phyloP scores from a whole-genome alignment of 2,113 vertebrate genomes.

The Chauna torquata region DNA sequence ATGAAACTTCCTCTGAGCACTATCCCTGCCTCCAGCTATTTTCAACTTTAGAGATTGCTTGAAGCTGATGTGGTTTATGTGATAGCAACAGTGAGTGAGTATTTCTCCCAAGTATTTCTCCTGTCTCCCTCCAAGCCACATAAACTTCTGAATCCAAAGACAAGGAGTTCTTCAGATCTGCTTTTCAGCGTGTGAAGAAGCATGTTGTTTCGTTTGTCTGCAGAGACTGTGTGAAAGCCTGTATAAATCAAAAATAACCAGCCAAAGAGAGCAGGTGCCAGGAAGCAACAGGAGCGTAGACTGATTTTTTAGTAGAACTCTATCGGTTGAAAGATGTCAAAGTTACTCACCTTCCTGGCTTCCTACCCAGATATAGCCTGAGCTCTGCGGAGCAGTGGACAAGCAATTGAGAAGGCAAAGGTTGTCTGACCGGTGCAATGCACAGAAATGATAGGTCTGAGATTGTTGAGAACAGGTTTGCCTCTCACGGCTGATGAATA shows the following conservation, averaged over 20 bases:
- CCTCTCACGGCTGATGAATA: not conserved
- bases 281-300: not conserved
- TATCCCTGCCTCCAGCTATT: not conserved
- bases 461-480: not conserved
- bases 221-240: not conserved
- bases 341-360: not conserved
- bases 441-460: not conserved
- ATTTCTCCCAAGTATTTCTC: not conserved
- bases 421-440: rapidly evolving
- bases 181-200: not conserved
- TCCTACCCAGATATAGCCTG: not conserved
- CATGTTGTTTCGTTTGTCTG: rapidly evolving
- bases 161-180: not conserved
- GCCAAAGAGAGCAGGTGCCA: not conserved
- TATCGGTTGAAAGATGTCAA: not conserved
- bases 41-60: not conserved
- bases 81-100: not conserved
- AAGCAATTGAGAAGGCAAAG: not conserved
- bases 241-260: not conserved
- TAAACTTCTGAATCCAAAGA: not conserved
- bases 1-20: not conserved
- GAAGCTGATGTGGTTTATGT: not conserved
- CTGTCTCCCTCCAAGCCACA: not conserved
- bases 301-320: not conserved
- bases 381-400: rapidly evolving